Evolutionary conservation across 1,140 invertebrate species (phyloP), one percentile per base, ranked within the genome.

Genomic region (Delia radicum): DNA sequence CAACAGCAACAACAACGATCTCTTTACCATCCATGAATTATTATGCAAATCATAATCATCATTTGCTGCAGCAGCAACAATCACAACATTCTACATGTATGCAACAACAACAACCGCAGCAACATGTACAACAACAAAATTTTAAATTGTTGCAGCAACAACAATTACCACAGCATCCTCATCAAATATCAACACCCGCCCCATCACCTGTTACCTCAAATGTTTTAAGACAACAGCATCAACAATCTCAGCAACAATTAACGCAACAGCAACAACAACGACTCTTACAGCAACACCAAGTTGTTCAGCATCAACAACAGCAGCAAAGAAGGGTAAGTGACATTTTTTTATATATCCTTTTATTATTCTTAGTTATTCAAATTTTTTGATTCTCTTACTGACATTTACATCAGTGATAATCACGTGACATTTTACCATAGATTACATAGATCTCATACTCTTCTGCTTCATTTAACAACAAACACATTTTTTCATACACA

Each of bases 21-120:
- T 69, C 65, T 18, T 69, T 69, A 69, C 65, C 65, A 8, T 69
- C 65, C 2, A 69, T 69, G 65, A 69, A 69, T 69, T 69, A 28
- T 26, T 69, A 69, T 69, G 6, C 65, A 7, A 69, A 69, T 69
- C 65, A 69, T 2, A 31, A 63, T 27, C 74, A 63, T 37, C 74
- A 29, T 37, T 55, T 55, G 48, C 24, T 55, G 48, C 74, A 74
- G n/a, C 74, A 73, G 27, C 77, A 74, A 18, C 74, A 67, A 72
- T 28, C 29, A 10, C 74, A 74, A 37, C 33, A 48, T 37, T 67
- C 31, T 4, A 8, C 33, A 21, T 33, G 27, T 12, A 37, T 27
- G 33, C 74, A 75, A 13, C 74, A 75, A 76, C 82, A 81, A 80
- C 80, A 77, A 42, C 77, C 18, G 73, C 74, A 73, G 69, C 67